Base-by-base conservation (phyloP, 1,140 invertebrate genomes). In the Drosophila lacertosa region DNA sequence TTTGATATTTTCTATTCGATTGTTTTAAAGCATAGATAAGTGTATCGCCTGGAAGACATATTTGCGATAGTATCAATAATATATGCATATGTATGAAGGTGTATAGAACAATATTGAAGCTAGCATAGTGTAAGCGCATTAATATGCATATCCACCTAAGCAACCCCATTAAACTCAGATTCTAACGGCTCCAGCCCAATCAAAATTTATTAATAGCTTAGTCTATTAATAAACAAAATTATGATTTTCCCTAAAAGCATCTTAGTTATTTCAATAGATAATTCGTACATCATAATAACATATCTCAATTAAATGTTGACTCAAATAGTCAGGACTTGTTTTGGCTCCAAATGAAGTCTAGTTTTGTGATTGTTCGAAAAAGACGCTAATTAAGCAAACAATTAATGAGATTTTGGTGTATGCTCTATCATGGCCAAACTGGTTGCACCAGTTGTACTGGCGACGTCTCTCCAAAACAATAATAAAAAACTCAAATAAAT, bases 381-480 rank as follows among this genome's bases (percentile, higher is more conserved):
- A 42, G 37, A 35, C 37, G 42, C 47, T 53, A 71, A 72, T 67
- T 72, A 72, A 51, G 40, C 18, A 13, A 37, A 22, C 39, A 58
- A 59, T 66, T 47, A 59, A 59, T 66, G 54, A 15, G 44, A 53
- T 59, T 66, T 71, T 59, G 24, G 22, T 63, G 42, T 35, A 53
- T 42, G 47, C 55, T 64, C 24, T 77, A 47, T 68, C 44, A 26
- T 51, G 37, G 53, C 32, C 44, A 66, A 58, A 66, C 62, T 37
- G 51, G 68, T 45, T 32, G 16, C 37, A 67, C 64, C 32, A 24
- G 60, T 13, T 54, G 22, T 29, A 29, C 9, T 29, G 9, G 6
- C 22, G 18, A 7, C 15, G 18, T 40, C 18, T 54, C 6, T 22
- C 58, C 51, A 59, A 76, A 76, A 68, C 39, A 54, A 73, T 59